Evolutionary conservation across 2,797 vertebrate genomes (phyloP).

Genomic region (Trichosurus vulpecula): DNA sequence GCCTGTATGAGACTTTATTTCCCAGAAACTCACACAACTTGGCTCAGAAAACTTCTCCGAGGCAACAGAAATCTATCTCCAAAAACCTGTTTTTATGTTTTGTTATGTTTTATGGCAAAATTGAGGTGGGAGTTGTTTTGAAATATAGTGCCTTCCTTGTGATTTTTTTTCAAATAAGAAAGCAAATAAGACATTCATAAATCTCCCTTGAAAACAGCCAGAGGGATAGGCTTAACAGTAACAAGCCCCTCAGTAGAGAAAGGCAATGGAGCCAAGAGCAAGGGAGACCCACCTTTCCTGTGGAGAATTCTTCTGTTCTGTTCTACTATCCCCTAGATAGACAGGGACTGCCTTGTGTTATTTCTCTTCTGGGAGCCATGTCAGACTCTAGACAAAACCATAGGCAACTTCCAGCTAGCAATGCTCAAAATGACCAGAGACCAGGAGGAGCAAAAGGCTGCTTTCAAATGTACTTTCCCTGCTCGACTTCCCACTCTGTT

Average conservation of each 20-base stretch:
- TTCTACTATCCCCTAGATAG: neutral
- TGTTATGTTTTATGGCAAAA: neutral
- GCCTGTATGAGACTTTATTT: neutral
- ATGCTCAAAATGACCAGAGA: neutral
- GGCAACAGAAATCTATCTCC: neutral
- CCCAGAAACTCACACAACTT: neutral
- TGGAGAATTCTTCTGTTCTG: neutral
- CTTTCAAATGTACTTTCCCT: neutral
- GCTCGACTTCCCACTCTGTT: slow-evolving; percentile 4
- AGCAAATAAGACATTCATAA: neutral
- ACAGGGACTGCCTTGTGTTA: neutral
- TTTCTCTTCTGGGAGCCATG: neutral
- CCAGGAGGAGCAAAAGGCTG: neutral
- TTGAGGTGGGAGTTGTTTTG: neutral
- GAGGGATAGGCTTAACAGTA: no score
- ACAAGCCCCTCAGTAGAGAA: neutral
- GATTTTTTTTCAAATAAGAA: neutral
- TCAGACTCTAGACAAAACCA: neutral
- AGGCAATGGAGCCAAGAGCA: neutral
- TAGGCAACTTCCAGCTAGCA: neutral
- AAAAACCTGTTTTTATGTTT: neutral
- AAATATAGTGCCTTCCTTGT: neutral
- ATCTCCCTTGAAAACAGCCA: neutral
- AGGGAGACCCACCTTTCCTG: neutral
- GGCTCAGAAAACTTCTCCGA: neutral